These are phyloP conservation scores for Calyptommatus sinebrachiatus DNA, from an alignment of 2,113 vertebrate species.

Conservation along the genomic window DNA sequence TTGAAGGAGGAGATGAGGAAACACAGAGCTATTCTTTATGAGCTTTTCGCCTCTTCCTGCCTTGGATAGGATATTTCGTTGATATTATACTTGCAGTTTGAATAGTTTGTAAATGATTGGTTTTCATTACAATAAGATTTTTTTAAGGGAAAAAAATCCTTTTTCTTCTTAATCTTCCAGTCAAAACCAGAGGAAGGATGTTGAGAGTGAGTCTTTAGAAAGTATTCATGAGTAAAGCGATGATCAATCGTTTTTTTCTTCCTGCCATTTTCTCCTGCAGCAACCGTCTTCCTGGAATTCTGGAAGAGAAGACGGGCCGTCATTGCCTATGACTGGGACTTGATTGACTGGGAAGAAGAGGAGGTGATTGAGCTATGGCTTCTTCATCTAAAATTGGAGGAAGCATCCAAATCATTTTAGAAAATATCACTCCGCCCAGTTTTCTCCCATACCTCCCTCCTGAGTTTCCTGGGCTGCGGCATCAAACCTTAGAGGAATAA, in stretches of 20 bases:
- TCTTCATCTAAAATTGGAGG: background rate
- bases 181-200: too few species aligned
- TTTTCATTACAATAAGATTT: too few species aligned
- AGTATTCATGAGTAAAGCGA: slow-evolving; percentile 35
- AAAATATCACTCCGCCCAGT: background rate
- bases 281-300: slow-evolving; percentile 95
- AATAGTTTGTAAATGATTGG: too few species aligned
- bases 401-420: background rate
- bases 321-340: slow-evolving; percentile 96
- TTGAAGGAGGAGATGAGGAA: too few species aligned
- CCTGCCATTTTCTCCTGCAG: slow-evolving; percentile 64
- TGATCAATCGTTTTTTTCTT: slow-evolving; percentile 27
- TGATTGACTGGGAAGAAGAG: slow-evolving; percentile 97
- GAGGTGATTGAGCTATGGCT: slow-evolving; percentile 73
- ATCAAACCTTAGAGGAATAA: slow-evolving; percentile 1
- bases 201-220: too few species aligned
- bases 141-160: too few species aligned
- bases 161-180: too few species aligned
- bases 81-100: too few species aligned
- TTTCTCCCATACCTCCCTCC: background rate
- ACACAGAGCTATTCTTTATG: too few species aligned
- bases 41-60: too few species aligned
- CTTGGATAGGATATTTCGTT: too few species aligned
- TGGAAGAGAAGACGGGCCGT: slow-evolving; percentile 94
- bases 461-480: background rate